These are phyloP conservation scores for Meloe dianella DNA, from an alignment of 2,888 invertebrate species.

Conservation along the genomic window DNA sequence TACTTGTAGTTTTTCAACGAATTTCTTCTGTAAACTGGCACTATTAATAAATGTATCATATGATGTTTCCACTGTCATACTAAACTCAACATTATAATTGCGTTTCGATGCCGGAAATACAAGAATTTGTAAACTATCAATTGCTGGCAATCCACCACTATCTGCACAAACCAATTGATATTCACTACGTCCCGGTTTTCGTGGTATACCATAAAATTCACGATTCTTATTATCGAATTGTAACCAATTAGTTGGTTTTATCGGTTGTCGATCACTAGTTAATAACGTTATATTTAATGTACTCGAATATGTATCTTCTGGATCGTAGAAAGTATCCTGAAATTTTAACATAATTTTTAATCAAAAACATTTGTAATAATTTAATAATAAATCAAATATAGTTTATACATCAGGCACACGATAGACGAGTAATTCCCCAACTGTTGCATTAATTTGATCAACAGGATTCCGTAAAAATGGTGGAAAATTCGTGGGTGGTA, in stretches of 20 bases:
- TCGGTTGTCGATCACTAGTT: constrained; percentile 72
- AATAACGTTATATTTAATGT: constrained; percentile 75
- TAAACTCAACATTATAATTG: constrained; percentile 78
- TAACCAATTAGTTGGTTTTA: constrained; percentile 79
- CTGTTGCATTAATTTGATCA: constrained; percentile 80
- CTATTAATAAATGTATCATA: constrained; percentile 71
- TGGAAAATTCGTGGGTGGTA: constrained; percentile 56
- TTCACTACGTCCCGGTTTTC: constrained; percentile 75
- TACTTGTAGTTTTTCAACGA: constrained; percentile 74
- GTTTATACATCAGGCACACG: constrained; percentile 84
- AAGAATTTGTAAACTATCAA: constrained; percentile 79
- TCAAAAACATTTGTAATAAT: too few species aligned
- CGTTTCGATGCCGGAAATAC: constrained; percentile 70
- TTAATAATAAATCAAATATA: too few species aligned
- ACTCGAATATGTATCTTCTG: constrained; percentile 79
- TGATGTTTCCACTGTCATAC: constrained; percentile 76
- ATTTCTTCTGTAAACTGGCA: constrained; percentile 76
- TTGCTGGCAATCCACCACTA: constrained; percentile 74
- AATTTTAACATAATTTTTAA: constrained; percentile 41
- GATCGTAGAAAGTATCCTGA: constrained; percentile 88
- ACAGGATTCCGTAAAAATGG: constrained; percentile 85
- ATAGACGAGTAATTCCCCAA: constrained; percentile 80
- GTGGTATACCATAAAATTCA: constrained; percentile 83
- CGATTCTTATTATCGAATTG: constrained; percentile 88
- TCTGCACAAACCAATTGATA: constrained; percentile 82